Base-by-base conservation (phyloP, 2,797 vertebrate genomes). In the Protonibea diacanthus region DNA sequence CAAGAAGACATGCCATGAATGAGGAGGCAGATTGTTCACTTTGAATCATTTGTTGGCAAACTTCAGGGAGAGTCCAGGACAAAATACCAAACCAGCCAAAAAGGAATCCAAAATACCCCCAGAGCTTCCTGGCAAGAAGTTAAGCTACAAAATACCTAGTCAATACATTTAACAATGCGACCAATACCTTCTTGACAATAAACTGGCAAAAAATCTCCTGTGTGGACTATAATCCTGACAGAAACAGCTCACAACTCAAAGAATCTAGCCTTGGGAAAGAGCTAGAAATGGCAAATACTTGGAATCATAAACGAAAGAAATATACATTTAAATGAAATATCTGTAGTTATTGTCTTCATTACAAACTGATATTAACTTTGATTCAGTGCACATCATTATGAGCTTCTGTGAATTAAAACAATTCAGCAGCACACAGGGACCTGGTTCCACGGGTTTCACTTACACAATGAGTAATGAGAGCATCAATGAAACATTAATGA, bases 401-500 rank as follows among this genome's bases (percentile, higher is more conserved):
- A 33, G 48, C 14, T 11, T 18, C 1, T n/a, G 1, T 49, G 15
- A 38, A 58, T 66, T 38, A 42, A 47, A 73, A 49, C 42, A 27
- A 13, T 27, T 27, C 20, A 48, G 11, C 21, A 38, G 57, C 15
- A 29, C 33, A n/a, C 5, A 6, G 25, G 20, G n/a, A 66, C 25
- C 18, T 40, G 1, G 20, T 47, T 62, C 58, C 21, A n/a, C 0
- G 18, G 7, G 51, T 47, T 38, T n/a, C 53, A 29, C 52, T 51
- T 23, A 44, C 27, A n/a, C 18, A 18, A 72, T 56, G 12, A 73
- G 57, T 71, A 55, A 80, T 61, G 25, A 59, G 25, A 45, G 49
- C 44, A 48, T 83, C 47, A 70, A 12, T 56, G 14, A 57, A 56
- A 74, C 3, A 69, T 56, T 59, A 78, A 81, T 75, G 51, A 59